Conservation (phyloP, 2,888 invertebrate species). For the Callinectes sapidus region DNA sequence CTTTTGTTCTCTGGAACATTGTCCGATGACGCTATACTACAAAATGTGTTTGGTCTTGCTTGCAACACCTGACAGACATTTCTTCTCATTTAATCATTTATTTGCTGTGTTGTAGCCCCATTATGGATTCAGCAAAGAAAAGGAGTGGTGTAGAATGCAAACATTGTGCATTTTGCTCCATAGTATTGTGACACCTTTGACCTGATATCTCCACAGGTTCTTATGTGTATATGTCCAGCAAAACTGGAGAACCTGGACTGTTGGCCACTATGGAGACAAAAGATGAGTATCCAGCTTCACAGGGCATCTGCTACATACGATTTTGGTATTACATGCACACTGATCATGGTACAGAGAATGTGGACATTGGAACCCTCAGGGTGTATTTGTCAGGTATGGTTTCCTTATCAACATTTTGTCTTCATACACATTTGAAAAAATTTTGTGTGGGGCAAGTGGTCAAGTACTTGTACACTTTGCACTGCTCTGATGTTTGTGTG, state of each 20-base stretch:
- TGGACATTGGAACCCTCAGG: constrained; percentile 55
- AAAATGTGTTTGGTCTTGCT: no score
- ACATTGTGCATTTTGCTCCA: not conserved
- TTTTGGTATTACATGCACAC: constrained; percentile 67
- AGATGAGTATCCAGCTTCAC: constrained; percentile 54
- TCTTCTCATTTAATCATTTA: no score
- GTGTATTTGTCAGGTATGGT: constrained; percentile 52
- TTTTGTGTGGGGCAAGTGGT: not conserved
- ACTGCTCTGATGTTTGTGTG: not conserved
- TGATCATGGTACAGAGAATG: not conserved
- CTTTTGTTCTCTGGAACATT: no score
- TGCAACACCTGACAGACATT: no score
- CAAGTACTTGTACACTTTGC: not conserved
- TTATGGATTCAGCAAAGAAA: no score
- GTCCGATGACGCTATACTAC: no score
- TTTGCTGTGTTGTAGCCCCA: no score
- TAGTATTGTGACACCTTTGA: not conserved
- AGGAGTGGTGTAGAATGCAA: not conserved
- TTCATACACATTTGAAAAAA: not conserved
- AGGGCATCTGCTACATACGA: constrained; percentile 54
- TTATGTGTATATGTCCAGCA: constrained; percentile 50
- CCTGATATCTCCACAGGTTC: constrained; percentile 42
- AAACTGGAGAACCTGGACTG: constrained; percentile 12
- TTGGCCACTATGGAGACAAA: constrained; percentile 39
- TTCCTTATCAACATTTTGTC: not conserved